These are phyloP conservation scores for Eumacrocentrus americanus DNA, from an alignment of 2,888 invertebrate species.

Conservation along the genomic window DNA sequence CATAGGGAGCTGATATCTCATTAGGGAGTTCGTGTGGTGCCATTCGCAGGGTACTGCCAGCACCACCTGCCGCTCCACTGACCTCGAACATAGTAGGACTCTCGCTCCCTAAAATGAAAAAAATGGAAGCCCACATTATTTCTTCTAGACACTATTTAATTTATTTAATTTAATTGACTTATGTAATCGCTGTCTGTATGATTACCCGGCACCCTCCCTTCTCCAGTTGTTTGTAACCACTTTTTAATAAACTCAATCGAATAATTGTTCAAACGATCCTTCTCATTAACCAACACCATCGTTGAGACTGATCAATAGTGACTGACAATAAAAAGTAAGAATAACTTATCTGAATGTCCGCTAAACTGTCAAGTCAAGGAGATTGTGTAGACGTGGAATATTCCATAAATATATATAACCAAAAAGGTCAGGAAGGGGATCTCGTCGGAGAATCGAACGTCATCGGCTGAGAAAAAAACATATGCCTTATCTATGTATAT, in stretches of 20 bases:
- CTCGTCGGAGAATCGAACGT: not conserved
- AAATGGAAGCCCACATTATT: not conserved
- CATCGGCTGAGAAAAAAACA: not conserved
- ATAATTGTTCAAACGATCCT: conserved; percentile 35
- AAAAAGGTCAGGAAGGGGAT: not conserved
- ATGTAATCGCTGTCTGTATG: conserved; percentile 9
- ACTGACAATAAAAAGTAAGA: not conserved
- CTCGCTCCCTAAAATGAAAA: conserved; percentile 69
- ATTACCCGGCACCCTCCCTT: conserved; percentile 43
- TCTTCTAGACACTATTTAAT: too few species aligned
- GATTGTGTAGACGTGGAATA: not conserved
- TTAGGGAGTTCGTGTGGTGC: conserved; percentile 71
- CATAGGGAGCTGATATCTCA: conserved; percentile 94
- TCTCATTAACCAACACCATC: conserved; percentile 48
- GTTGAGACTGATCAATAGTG: not conserved
- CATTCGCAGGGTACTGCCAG: conserved; percentile 61
- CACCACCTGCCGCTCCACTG: conserved; percentile 52
- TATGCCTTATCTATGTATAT: too few species aligned
- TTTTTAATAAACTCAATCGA: conserved; percentile 42
- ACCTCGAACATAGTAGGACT: conserved; percentile 71
- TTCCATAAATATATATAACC: not conserved
- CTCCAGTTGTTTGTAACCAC: conserved; percentile 46
- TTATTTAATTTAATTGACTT: too few species aligned
- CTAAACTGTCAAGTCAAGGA: not conserved
- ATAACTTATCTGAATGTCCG: too few species aligned